Evolutionary conservation across 1,140 invertebrate species (phyloP), one percentile per base, ranked within the genome.

Genomic region (Apis cerana): DNA sequence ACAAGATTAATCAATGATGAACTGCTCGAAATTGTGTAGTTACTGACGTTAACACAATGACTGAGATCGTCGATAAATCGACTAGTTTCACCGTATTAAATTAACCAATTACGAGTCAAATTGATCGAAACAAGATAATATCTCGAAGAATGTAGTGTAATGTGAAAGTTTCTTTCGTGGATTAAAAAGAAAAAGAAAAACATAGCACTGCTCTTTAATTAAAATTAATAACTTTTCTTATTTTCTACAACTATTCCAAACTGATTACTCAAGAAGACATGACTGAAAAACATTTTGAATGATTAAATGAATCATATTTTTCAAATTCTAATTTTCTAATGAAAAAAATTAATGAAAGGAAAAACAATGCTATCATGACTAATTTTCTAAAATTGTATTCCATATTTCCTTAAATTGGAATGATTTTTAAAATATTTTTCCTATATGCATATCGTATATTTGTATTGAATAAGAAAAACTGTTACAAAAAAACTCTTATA

Each of bases 1-100:
- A 4, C 9, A 19, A 52, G 19, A 19, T 72, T 75, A 87, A 75
- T 87, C 21, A n/a, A 69, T 43, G 48, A 21, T 0, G 19, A 43
- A 43, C 13, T 12, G 12, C 50, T 65, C 67, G 81, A 58, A 69
- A 65, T 27, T n/a, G 70, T 48, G 54, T 2, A 71, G n/a, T 21
- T 56, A 59, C 13, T 43, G 10, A 13, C 23, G 19, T 64, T 83
- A 78, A 72, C 52, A 21, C 71, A 86, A 67, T 61, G 61, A 65
- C 74, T 76, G 58, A 62, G 12, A 87, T 83, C 65, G 17, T 21
- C 52, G 68, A 54, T 88, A 74, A 59, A 78, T 62, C 71, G 68
- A 75, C 58, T 83, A 90, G 89, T 92, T 92, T 92, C 91, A 91
- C 91, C 89, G 89, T 90, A 90, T 92, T 92, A 91, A 92, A 92